Percentiles rank a stretch among this genome's conserved stretches.
Evolutionary conservation across 1,140 invertebrate species (phyloP).

Genomic region (Nylanderia fulva): DNA sequence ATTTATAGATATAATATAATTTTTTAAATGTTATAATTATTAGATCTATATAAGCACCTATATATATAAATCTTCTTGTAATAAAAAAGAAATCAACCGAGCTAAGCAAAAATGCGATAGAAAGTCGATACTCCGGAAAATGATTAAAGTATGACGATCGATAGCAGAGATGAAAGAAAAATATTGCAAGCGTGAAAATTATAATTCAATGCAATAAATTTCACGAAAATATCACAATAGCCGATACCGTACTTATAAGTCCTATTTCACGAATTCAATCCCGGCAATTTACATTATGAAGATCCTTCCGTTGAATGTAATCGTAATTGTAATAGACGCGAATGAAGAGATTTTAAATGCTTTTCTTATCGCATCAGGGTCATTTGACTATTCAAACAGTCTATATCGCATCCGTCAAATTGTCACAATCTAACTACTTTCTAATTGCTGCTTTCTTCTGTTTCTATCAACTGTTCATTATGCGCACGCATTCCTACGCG

Average conservation of each 20-base stretch:
- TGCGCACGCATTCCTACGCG: conserved; percentile 4
- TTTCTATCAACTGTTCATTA: conserved; percentile 19
- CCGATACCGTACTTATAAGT: not conserved
- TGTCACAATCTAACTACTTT: conserved; percentile 48
- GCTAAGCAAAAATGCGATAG: not conserved
- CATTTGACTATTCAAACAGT: not conserved
- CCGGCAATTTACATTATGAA: conserved; percentile 6
- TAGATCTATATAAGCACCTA: too few relatives aligned
- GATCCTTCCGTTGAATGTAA: not conserved
- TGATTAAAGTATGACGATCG: not conserved
- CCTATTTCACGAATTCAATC: not conserved
- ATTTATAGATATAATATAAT: too few relatives aligned
- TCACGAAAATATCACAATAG: not conserved
- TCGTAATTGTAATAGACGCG: not conserved
- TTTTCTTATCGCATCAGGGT: not conserved
- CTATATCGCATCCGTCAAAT: conserved; percentile 14
- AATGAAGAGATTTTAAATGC: conserved; percentile 13
- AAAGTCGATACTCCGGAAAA: not conserved
- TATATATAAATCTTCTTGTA: not conserved
- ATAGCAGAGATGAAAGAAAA: not conserved
- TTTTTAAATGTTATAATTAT: not conserved
- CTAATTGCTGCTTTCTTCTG: conserved; percentile 54
- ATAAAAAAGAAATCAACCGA: too few relatives aligned
- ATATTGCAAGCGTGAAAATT: conserved; percentile 23
- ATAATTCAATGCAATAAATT: not conserved